Conservation (phyloP, 2,888 invertebrate genomes). For the Plagodis dolabraria region DNA sequence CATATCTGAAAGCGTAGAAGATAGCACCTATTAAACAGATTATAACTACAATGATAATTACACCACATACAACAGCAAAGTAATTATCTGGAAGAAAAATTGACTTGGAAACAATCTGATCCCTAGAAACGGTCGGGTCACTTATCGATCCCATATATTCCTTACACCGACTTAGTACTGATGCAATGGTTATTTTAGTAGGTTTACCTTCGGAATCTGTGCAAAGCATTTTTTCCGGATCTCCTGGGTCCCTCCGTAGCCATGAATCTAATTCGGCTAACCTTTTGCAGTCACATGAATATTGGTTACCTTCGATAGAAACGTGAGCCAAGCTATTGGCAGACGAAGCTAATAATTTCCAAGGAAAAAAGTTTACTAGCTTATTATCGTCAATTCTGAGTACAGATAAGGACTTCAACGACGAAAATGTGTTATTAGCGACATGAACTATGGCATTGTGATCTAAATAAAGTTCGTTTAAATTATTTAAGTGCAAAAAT, state of each 20-base stretch:
- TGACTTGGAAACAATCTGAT: constrained; percentile 84
- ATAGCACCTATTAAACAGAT: constrained; percentile 89
- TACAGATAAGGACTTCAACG: constrained; percentile 89
- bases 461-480: constrained; percentile 91
- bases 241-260: constrained; percentile 87
- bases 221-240: constrained; percentile 89
- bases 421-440: constrained; percentile 91
- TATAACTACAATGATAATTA: constrained; percentile 88
- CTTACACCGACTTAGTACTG: constrained; percentile 86
- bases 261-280: constrained; percentile 88
- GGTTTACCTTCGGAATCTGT: constrained; percentile 83
- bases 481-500: constrained; percentile 90
- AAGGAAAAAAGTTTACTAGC: constrained; percentile 90
- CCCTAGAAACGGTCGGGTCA: constrained; percentile 75
- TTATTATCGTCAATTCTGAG: constrained; percentile 91
- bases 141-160: constrained; percentile 84
- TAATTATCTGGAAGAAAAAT: constrained; percentile 88
- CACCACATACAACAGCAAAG: constrained; percentile 90
- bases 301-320: constrained; percentile 90
- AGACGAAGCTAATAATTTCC: constrained; percentile 88
- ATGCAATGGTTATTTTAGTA: constrained; percentile 81
- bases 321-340: constrained; percentile 86
- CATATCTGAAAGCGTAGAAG: constrained; percentile 90
- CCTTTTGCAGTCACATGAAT: constrained; percentile 93
- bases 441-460: constrained; percentile 90